Percentiles rank a stretch among this genome's conserved stretches.
phyloP scores from a whole-genome alignment of 1,140 invertebrate genomes.

The Pollicipes pollicipes region DNA sequence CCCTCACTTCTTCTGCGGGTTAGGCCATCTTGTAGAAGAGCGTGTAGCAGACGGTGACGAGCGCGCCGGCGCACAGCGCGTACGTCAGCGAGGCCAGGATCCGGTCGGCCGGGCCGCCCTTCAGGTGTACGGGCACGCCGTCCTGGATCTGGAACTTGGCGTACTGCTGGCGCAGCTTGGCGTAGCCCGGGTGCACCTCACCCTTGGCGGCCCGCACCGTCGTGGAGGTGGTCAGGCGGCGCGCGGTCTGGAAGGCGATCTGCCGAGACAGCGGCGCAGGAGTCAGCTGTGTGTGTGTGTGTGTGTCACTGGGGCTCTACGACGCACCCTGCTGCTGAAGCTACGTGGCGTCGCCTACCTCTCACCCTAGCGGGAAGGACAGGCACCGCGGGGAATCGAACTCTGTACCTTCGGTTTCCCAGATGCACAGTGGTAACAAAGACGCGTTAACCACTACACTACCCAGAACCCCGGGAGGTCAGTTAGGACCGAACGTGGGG shows the following conservation, averaged over 20 bases:
- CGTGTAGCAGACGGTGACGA: slow-evolving; percentile 8
- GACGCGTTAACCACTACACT: no score
- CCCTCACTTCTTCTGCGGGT: slow-evolving; percentile 10
- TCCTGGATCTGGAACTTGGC: slow-evolving; percentile 16
- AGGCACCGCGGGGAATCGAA: no score
- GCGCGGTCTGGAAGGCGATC: slow-evolving; percentile 7
- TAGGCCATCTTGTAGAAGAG: slow-evolving; percentile 13
- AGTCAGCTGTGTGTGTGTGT: no score
- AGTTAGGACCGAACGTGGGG: no score
- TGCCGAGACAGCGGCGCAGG: background rate
- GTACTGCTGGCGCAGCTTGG: slow-evolving; percentile 8
- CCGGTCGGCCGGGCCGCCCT: slow-evolving; percentile 17
- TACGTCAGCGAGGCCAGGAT: slow-evolving; percentile 17
- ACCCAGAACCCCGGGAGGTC: no score
- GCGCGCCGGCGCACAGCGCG: slow-evolving; percentile 9
- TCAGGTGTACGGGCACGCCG: slow-evolving; percentile 20
- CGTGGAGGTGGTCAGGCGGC: slow-evolving; percentile 11
- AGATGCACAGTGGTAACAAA: no score
- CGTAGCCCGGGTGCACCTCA: slow-evolving; percentile 9
- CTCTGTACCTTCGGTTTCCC: no score
- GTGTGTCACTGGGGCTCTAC: no score
- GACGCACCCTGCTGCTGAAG: no score
- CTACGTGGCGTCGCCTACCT: no score
- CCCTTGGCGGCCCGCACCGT: background rate
- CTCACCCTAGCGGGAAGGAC: no score